Conservation (phyloP, 1,140 invertebrate species). For the Listronotus bonariensis region DNA sequence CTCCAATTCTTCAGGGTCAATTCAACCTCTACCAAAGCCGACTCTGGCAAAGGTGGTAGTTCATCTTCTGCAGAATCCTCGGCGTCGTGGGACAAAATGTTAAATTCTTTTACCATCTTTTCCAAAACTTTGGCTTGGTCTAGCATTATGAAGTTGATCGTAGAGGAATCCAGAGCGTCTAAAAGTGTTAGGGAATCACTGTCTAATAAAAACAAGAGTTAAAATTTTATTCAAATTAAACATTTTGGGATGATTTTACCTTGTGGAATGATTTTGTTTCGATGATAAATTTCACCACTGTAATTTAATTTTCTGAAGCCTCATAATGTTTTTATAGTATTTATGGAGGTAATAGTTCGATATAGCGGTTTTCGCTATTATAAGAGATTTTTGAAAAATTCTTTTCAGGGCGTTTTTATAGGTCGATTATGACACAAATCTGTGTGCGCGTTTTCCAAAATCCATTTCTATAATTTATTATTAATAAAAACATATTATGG, state of each 20-base stretch:
- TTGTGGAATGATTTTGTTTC: background rate
- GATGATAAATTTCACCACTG: background rate
- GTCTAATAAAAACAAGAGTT: constrained; percentile 24
- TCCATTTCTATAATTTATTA: too few relatives aligned
- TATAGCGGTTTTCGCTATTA: too few relatives aligned
- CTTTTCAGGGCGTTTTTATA: too few relatives aligned
- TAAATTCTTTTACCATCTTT: constrained; percentile 50
- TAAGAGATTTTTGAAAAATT: too few relatives aligned
- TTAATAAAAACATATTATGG: too few relatives aligned
- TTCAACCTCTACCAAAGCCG: constrained; percentile 54
- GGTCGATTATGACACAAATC: too few relatives aligned
- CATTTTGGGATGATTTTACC: background rate
- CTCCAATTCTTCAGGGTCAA: constrained; percentile 65
- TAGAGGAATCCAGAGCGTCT: constrained; percentile 19
- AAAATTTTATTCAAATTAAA: constrained; percentile 1
- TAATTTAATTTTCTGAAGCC: too few relatives aligned
- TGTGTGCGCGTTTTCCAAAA: too few relatives aligned
- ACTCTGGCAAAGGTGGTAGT: constrained; percentile 57
- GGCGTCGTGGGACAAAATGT: constrained; percentile 34
- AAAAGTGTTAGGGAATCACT: constrained; percentile 23
- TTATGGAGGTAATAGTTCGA: too few relatives aligned
- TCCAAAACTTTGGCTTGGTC: constrained; percentile 50
- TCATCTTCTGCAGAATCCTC: constrained; percentile 54
- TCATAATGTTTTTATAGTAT: too few relatives aligned
- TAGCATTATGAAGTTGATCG: constrained; percentile 43